Base-by-base conservation (phyloP, 2,797 vertebrate species). In the Erpetoichthys calabaricus region DNA sequence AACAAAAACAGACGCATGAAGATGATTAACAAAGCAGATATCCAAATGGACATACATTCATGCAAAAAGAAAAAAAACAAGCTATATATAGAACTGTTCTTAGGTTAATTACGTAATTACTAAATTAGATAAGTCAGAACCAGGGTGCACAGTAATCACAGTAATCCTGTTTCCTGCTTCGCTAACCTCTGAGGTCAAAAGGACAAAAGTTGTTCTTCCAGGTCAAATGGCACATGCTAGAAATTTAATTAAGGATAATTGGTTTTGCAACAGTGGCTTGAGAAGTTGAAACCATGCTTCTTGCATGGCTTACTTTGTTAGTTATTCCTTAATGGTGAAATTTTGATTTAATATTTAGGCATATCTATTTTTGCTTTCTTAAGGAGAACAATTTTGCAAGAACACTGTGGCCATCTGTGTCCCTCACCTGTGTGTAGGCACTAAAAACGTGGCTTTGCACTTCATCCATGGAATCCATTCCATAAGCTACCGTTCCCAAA, bases 391-490 rank as follows among this genome's bases (percentile, higher is more conserved):
- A 7, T 49, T 7, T 49, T 49, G 7, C 7, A 49, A 49, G 4
- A 49, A 49, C 7, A 7, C 47, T 49, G 47, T 49, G 5, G 4
- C 4, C n/a, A 49, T 3, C 7, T 49, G 47, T 49, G 47, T 49
- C 6, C 1, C 41, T 69, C 75, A 99, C 96, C 92, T 97, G 96
- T 0, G 93, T 98, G 69, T 99, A 99, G 47, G 95, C 83, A 6
- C 92, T 98, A 72, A 99, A 99, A 51, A 99, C 91, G 54, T 97
- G 94, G 71, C 96, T 98, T 71, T 98, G 95, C 2, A 99, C 95
- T 79, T 99, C 96, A 8, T 98, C 96, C 94, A 99, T 98, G 0
- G 96, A 98, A 76, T 99, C 96, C 67, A 96, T 87, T 25, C 95
- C 95, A 0, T 98, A 99, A 0, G 95, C 92, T 61, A 99, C 95